Conservation (phyloP, 2,113 vertebrate species). For the Hydrolagus affinis region DNA sequence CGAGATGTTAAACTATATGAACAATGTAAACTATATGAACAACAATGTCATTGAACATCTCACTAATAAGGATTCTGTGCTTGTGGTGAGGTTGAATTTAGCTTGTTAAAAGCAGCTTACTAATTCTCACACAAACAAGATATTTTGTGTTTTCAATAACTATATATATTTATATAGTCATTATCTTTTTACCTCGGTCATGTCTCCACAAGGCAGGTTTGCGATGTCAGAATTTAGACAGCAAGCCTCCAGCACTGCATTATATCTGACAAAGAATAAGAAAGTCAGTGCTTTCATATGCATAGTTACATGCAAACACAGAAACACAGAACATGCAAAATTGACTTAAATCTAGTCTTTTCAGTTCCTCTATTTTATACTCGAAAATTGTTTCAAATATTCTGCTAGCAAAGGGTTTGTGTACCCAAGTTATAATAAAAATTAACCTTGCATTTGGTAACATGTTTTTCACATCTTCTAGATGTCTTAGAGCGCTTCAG, state of each 20-base stretch:
- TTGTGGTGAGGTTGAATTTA: neutral
- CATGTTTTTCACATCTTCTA: too few relatives aligned
- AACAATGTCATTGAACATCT: too few relatives aligned
- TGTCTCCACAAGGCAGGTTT: conserved; percentile 60
- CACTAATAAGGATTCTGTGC: neutral
- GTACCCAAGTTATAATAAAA: too few relatives aligned
- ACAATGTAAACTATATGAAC: too few relatives aligned
- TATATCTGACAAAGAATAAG: conserved; percentile 48
- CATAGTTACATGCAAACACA: too few relatives aligned
- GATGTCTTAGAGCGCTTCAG: too few relatives aligned
- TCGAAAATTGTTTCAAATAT: neutral
- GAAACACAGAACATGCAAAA: too few relatives aligned
- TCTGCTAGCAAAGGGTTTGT: neutral
- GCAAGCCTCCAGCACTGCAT: conserved; percentile 56
- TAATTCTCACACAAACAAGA: neutral
- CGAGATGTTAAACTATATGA: too few relatives aligned
- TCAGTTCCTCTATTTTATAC: neutral
- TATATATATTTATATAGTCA: neutral
- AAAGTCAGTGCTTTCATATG: neutral
- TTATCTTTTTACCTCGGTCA: conserved; percentile 60
- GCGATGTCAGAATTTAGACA: conserved; percentile 59
- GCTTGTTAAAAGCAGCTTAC: neutral
- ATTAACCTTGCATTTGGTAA: too few relatives aligned
- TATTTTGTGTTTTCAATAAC: neutral
- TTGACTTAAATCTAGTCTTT: neutral